Evolutionary conservation across 2,113 vertebrate species (phyloP).

Genomic region (Thunnus maccoyii): DNA sequence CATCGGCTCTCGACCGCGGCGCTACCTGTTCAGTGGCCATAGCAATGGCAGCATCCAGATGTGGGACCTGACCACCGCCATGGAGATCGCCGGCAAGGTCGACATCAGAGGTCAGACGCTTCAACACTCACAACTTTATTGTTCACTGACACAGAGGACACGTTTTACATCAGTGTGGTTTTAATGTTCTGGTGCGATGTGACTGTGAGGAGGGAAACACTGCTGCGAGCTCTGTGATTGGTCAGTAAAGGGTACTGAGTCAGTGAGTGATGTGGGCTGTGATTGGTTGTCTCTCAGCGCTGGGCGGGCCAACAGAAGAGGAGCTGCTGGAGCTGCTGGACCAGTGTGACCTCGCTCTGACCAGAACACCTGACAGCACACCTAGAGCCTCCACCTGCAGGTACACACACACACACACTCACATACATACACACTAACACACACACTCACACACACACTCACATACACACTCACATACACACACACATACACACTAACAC

Average conservation of each 20-base stretch:
- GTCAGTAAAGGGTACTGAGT: no score
- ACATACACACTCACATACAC: no score
- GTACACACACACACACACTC: slow-evolving; percentile 64
- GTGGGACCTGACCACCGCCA: slow-evolving; percentile 95
- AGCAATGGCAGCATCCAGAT: slow-evolving; percentile 93
- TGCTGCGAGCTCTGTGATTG: not conserved
- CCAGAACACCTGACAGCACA: slow-evolving; percentile 85
- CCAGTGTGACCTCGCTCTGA: slow-evolving; percentile 90
- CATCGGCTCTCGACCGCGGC: slow-evolving; percentile 88
- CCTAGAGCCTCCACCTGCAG: slow-evolving; percentile 85
- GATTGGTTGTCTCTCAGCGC: slow-evolving; percentile 69
- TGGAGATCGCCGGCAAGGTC: slow-evolving; percentile 88
- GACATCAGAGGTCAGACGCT: slow-evolving; percentile 81
- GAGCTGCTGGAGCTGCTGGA: slow-evolving; percentile 91
- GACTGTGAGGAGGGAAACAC: no score
- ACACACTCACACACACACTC: not conserved
- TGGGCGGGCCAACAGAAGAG: slow-evolving; percentile 89
- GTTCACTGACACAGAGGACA: not conserved
- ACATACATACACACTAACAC: no score
- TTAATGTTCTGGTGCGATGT: no score
- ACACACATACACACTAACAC: no score
- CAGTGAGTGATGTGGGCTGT: slow-evolving; percentile 17
- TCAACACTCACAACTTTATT: not conserved
- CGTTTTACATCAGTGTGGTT: no score
- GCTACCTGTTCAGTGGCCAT: slow-evolving; percentile 93